Evolutionary conservation across 2,113 vertebrate species (phyloP).

Genomic region (Lampris incognitus): DNA sequence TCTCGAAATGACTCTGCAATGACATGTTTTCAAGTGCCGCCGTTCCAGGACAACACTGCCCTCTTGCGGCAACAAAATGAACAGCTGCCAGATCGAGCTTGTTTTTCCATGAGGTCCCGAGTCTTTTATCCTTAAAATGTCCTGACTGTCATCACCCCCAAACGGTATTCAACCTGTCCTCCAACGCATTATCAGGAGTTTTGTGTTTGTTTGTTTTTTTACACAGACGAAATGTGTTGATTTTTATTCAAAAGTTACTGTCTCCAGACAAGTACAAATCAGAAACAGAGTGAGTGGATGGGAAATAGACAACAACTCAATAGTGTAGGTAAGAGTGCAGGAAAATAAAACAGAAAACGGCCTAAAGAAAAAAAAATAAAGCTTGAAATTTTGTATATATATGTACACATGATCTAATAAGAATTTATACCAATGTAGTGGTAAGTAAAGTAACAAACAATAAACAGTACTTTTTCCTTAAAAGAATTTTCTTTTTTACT

Average conservation of each 20-base stretch:
- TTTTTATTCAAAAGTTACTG: slow-evolving; percentile 99
- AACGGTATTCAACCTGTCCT: background rate
- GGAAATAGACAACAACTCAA: slow-evolving; percentile 95
- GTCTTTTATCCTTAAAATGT: too few species aligned
- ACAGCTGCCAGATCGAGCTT: background rate
- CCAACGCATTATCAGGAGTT: slow-evolving; percentile 31
- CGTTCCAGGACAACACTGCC: slow-evolving; percentile 45
- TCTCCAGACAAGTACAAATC: slow-evolving; percentile 99
- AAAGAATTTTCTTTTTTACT: slow-evolving; percentile 91
- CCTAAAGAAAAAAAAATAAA: slow-evolving; percentile 92
- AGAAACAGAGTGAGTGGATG: slow-evolving; percentile 99
- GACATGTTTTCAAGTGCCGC: background rate
- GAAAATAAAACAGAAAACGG: slow-evolving; percentile 89
- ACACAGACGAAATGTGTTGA: slow-evolving; percentile 90
- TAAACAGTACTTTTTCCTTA: slow-evolving; percentile 92
- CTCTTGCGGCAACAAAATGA: slow-evolving; percentile 44
- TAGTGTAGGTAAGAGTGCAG: slow-evolving; percentile 88
- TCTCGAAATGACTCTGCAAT: background rate
- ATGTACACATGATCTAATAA: slow-evolving; percentile 90
- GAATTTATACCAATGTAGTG: slow-evolving; percentile 99
- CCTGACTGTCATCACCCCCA: too few species aligned
- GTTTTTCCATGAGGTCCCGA: too few species aligned
- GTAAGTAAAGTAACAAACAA: slow-evolving; percentile 93
- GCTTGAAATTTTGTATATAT: slow-evolving; percentile 91
- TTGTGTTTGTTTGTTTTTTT: slow-evolving; percentile 16